Percentiles rank a stretch among this genome's conserved stretches.
Evolutionary conservation across 1,140 invertebrate species (phyloP).

Genomic region (Heliconius hewitsoni): DNA sequence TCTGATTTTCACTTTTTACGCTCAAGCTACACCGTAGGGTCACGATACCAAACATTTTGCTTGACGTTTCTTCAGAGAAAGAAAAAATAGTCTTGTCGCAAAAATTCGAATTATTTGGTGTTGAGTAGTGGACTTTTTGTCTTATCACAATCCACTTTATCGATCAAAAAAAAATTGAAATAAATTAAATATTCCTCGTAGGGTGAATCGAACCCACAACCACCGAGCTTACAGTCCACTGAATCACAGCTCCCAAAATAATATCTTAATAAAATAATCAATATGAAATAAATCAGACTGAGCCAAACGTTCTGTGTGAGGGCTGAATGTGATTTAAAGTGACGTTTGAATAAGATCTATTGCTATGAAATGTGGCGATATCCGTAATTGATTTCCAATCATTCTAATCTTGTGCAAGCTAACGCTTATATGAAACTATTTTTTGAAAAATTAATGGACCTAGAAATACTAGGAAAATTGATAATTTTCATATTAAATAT

Average conservation of each 20-base stretch:
- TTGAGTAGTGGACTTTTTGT: no score
- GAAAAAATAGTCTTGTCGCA: no score
- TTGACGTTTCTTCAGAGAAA: no score
- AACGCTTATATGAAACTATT: constrained; percentile 31
- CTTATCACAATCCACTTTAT: no score
- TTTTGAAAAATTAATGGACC: constrained; percentile 21
- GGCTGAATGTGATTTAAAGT: constrained; percentile 34
- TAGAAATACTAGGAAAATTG: background rate
- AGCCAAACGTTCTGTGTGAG: constrained; percentile 5
- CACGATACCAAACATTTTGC: no score
- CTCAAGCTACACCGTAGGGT: no score
- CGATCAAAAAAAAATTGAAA: no score
- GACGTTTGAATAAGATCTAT: constrained; percentile 40
- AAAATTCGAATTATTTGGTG: no score
- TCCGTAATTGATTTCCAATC: constrained; percentile 37
- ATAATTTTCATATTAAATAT: background rate
- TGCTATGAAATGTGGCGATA: constrained; percentile 28
- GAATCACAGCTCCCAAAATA: background rate
- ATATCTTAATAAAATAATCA: constrained; percentile 17
- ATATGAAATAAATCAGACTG: constrained; percentile 30
- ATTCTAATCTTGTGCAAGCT: constrained; percentile 19
- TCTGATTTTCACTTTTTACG: no score
- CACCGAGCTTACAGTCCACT: no score
- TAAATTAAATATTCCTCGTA: no score
- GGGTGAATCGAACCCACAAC: no score